Evolutionary conservation across 2,888 invertebrate species (phyloP).

Genomic region (Sipha maydis): DNA sequence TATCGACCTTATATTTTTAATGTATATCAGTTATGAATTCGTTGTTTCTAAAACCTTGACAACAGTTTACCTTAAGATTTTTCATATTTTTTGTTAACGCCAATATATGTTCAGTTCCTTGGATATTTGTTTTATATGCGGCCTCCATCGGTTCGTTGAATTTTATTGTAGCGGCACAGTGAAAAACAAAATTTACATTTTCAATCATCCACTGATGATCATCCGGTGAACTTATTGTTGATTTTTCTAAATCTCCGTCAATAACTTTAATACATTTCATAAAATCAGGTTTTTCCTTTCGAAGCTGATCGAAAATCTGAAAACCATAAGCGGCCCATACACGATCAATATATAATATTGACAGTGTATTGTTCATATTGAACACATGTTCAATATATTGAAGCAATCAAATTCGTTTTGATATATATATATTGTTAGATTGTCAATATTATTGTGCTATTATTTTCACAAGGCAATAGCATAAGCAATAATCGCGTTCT

Average conservation of each 20-base stretch:
- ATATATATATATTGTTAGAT: no score
- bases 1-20: no score
- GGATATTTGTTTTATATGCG: constrained; percentile 84
- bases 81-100: constrained; percentile 1
- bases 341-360: not conserved
- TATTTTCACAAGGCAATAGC: no score
- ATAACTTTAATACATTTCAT: not conserved
- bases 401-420: no score
- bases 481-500: no score
- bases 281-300: not conserved
- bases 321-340: no score
- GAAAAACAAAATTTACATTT: constrained; percentile 87
- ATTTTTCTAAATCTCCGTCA: constrained; percentile 77
- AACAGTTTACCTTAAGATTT: constrained; percentile 73
- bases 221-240: constrained; percentile 77
- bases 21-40: constrained; percentile 74
- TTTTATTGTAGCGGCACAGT: constrained; percentile 93
- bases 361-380: no score
- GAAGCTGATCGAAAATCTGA: not conserved
- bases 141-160: constrained; percentile 81
- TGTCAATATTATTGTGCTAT: no score
- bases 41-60: constrained; percentile 75
- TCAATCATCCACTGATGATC: constrained; percentile 77
- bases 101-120: constrained; percentile 77
- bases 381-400: no score